These are phyloP conservation scores for Globodera ellingtonae DNA, from an alignment of 1,140 invertebrate species.

Conservation along the genomic window DNA sequence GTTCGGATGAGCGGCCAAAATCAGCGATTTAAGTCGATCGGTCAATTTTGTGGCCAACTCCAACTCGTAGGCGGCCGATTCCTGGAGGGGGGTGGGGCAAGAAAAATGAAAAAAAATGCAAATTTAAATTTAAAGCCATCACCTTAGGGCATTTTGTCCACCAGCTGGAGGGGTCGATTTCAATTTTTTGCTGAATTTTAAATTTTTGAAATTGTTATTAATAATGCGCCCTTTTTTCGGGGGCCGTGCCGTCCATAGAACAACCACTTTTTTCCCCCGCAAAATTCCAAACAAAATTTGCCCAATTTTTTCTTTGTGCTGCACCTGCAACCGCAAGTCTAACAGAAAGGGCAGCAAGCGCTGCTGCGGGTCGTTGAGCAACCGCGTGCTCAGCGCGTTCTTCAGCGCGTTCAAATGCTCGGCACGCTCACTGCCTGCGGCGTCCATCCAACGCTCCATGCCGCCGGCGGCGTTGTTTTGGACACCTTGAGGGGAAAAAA, in stretches of 20 bases:
- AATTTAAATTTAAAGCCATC: neutral
- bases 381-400: constrained; percentile 28
- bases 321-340: constrained; percentile 21
- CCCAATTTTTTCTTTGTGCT: neutral
- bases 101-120: neutral
- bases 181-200: constrained; percentile 9
- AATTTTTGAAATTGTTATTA: no score
- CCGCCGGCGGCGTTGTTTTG: constrained; percentile 13
- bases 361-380: constrained; percentile 11
- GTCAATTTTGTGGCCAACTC: constrained; percentile 20
- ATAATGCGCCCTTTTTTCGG: no score
- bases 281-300: constrained; percentile 10
- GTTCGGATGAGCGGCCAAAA: constrained; percentile 22
- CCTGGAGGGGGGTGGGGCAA: neutral
- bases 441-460: constrained; percentile 39
- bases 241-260: neutral
- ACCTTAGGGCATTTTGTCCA: constrained; percentile 6
- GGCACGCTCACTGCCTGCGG: neutral
- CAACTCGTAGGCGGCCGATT: constrained; percentile 5
- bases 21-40: constrained; percentile 17
- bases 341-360: constrained; percentile 33
- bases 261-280: no score
- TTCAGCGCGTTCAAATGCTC: constrained; percentile 37
- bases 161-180: neutral
- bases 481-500: neutral